phyloP scores from a whole-genome alignment of 2,797 vertebrate species.

The Crocidura indochinensis region DNA sequence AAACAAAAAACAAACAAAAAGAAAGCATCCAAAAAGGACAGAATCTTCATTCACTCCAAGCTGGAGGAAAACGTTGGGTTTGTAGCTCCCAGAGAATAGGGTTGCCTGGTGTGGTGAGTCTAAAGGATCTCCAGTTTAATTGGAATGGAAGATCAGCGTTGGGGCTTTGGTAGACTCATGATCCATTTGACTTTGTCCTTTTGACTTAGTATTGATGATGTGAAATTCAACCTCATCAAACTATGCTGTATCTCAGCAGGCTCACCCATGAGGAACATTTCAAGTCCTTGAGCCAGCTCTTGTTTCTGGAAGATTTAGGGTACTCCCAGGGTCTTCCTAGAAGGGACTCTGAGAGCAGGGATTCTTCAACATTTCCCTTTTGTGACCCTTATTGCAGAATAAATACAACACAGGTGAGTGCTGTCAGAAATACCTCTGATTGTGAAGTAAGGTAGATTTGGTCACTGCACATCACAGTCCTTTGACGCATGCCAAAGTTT shows the following conservation, averaged over 20 bases:
- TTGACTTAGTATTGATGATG: background rate
- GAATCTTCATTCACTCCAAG: background rate
- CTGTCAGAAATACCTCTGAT: too few species aligned
- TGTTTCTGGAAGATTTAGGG: background rate
- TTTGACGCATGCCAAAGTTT: too few species aligned
- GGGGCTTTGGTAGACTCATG: background rate
- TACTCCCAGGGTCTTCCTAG: too few species aligned
- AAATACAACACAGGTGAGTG: too few species aligned
- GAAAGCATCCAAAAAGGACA: background rate
- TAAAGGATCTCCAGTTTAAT: background rate
- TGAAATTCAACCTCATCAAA: background rate
- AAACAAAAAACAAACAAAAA: background rate
- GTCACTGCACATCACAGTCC: too few species aligned
- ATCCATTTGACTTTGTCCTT: conserved; percentile 19
- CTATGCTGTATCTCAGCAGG: background rate
- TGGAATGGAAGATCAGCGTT: conserved; percentile 20
- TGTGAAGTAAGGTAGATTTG: too few species aligned
- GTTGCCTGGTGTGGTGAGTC: background rate
- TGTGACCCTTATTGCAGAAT: too few species aligned
- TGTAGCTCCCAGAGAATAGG: background rate
- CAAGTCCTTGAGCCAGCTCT: background rate
- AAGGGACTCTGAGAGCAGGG: too few species aligned
- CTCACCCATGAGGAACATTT: background rate
- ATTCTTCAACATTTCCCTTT: too few species aligned
- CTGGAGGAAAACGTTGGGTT: background rate